Base-by-base conservation (phyloP, 1,140 invertebrate species). In the Alviniconcha marisindica region DNA sequence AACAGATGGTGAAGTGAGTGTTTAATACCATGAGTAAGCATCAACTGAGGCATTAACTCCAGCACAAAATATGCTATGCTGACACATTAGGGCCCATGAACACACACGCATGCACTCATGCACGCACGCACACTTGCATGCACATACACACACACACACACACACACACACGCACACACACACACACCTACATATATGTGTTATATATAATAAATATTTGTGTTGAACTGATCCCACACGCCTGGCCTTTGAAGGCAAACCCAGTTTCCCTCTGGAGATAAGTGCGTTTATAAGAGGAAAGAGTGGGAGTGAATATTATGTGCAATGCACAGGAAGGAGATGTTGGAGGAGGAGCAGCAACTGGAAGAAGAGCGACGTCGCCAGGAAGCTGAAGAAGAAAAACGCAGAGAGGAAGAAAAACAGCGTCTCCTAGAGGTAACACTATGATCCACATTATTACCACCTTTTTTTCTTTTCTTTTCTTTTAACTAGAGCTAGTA, bases 271-370 rank as follows among this genome's bases (percentile, higher is more conserved):
- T 31, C n/a, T 69, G 7, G 10, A n/a, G n/a, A n/a, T n/a, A n/a
- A n/a, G n/a, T n/a, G n/a, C n/a, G n/a, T n/a, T n/a, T n/a, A n/a
- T n/a, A n/a, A n/a, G n/a, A n/a, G n/a, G n/a, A n/a, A n/a, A n/a
- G n/a, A n/a, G n/a, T n/a, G n/a, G n/a, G n/a, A n/a, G n/a, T n/a
- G n/a, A n/a, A n/a, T n/a, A n/a, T n/a, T n/a, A n/a, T n/a, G n/a
- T n/a, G n/a, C n/a, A n/a, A n/a, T 66, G 85, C 51, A 33, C 24
- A 86, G 84, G 51, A 73, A 88, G 82, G 69, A 82, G 51, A 76
- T 90, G 73, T 36, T 88, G 21, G 85, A 86, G 33, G 88, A 88
- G 77, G 87, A 90, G 63, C 85, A 79, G 40, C 82, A 76, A 54
- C 79, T 85, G 36, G 87, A 87, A 76, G 84, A 87, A 80, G 87